Conservation (phyloP, 1,140 invertebrate species). For the Penaeus indicus region DNA sequence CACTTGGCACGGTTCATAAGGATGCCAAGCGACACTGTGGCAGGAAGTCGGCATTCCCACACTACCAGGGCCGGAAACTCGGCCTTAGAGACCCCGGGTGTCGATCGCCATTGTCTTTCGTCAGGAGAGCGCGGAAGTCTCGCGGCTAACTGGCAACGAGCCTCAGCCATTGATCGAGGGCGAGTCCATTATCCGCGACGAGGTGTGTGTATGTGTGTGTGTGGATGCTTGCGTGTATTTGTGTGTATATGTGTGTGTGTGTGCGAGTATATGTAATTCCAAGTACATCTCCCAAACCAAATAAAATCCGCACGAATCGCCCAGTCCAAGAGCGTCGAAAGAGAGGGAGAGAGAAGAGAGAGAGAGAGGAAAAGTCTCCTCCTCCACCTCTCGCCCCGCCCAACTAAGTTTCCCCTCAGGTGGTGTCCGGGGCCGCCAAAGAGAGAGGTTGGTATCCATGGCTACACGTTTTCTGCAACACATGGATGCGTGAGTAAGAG, state of each 20-base stretch:
- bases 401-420: background rate
- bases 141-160: conserved; percentile 47
- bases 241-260: too few relatives aligned
- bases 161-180: conserved; percentile 42
- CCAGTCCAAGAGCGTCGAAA: too few relatives aligned
- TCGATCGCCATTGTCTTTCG: conserved; percentile 41
- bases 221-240: too few relatives aligned
- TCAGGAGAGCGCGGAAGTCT: conserved; percentile 36
- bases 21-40: conserved; percentile 28
- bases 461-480: conserved; percentile 37
- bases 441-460: background rate
- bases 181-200: conserved; percentile 36
- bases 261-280: too few relatives aligned
- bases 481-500: conserved; percentile 4
- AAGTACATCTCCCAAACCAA: too few relatives aligned
- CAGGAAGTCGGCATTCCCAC: conserved; percentile 6
- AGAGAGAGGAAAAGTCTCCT: background rate
- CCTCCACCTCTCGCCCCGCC: conserved; percentile 5
- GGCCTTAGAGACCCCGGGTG: conserved; percentile 32
- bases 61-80: conserved; percentile 34
- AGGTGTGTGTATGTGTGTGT: conserved; percentile 18
- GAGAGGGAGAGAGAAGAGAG: too few relatives aligned
- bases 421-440: too few relatives aligned
- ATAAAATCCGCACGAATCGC: too few relatives aligned
- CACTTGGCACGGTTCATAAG: background rate